Conservation (phyloP, 2,888 invertebrate genomes). For the Rhabditoides inermis region DNA sequence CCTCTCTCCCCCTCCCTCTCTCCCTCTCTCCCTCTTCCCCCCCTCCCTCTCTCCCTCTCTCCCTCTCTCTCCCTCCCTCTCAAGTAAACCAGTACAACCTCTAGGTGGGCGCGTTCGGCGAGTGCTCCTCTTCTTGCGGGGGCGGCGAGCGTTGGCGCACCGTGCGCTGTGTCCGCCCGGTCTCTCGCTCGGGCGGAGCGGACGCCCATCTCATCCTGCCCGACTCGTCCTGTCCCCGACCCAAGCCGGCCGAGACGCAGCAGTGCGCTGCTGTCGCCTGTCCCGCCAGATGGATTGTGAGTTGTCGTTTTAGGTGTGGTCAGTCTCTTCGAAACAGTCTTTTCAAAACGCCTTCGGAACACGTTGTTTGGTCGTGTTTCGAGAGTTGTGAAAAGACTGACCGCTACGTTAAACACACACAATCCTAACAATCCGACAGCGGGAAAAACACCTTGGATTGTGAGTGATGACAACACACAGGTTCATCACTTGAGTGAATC, state of each 20-base stretch:
- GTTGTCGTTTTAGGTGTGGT: slow-evolving; percentile 7
- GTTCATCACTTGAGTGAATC: no score
- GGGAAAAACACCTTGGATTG: no score
- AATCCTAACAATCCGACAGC: neutral
- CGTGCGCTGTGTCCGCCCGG: slow-evolving; percentile 69
- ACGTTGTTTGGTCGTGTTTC: no score
- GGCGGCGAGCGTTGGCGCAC: slow-evolving; percentile 78
- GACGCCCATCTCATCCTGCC: slow-evolving; percentile 85
- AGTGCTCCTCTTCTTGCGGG: slow-evolving; percentile 83
- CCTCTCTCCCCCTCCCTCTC: no score
- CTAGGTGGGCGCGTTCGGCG: slow-evolving; percentile 32
- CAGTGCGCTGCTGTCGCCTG: slow-evolving; percentile 87
- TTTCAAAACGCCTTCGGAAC: no score
- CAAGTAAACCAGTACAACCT: neutral
- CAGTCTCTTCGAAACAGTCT: no score
- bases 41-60: no score
- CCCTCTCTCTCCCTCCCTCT: no score
- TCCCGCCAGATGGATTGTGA: slow-evolving; percentile 71
- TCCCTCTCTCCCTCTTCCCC: no score
- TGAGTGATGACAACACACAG: no score
- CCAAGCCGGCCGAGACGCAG: slow-evolving; percentile 55
- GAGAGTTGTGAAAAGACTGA: no score
- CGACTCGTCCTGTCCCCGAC: slow-evolving; percentile 79
- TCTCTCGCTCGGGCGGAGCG: slow-evolving; percentile 64
- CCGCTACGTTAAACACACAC: slow-evolving; percentile 55